Evolutionary conservation across 2,113 vertebrate species (phyloP).

Genomic region (Himantopus leucocephalus): DNA sequence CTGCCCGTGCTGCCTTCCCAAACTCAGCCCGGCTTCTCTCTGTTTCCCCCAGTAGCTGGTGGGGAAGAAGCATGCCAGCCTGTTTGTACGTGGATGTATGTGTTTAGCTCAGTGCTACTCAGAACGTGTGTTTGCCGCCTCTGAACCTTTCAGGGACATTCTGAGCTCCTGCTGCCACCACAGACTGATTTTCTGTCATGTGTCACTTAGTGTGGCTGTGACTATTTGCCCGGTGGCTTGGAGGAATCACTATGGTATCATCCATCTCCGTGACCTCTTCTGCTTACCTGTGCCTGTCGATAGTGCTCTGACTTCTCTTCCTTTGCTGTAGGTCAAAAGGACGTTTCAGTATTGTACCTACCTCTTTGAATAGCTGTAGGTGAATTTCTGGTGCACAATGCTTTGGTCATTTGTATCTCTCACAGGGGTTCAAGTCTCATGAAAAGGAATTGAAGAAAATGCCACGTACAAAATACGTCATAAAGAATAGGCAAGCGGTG

Average conservation of each 20-base stretch:
- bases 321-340: background rate
- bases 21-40: background rate
- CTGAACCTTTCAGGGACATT: background rate
- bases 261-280: background rate
- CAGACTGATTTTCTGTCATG: background rate
- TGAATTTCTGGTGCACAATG: background rate
- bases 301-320: background rate
- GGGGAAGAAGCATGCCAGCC: background rate
- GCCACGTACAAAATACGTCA: background rate
- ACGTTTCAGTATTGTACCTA: background rate
- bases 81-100: rapidly evolving
- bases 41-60: background rate
- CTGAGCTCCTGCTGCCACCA: background rate
- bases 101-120: background rate
- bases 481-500: background rate
- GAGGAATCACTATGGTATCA: background rate
- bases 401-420: background rate
- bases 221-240: background rate
- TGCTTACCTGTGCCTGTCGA: background rate
- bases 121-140: background rate
- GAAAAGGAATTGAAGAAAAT: background rate
- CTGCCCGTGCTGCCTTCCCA: background rate
- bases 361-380: background rate
- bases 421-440: background rate
- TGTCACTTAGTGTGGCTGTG: background rate